These are phyloP conservation scores for Burhinus oedicnemus DNA, from an alignment of 2,113 vertebrate genomes.

Conservation along the genomic window DNA sequence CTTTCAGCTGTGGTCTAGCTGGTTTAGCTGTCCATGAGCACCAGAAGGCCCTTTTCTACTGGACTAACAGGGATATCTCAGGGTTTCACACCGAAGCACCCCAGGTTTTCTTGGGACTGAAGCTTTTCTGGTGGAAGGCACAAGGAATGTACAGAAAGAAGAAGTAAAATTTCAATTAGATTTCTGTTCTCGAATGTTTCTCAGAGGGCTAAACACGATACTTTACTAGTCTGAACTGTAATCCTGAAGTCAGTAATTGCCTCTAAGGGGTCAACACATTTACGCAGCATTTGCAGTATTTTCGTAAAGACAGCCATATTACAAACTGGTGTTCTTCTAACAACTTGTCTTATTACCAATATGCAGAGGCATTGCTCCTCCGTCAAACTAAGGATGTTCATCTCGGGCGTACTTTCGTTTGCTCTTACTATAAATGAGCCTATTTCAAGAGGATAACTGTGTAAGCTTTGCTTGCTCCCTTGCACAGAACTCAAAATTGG, in stretches of 20 bases:
- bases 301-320: not conserved
- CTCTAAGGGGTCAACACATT: not conserved
- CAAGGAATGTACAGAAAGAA: not conserved
- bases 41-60: not conserved
- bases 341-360: not conserved
- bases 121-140: not conserved
- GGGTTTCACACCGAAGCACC: not conserved
- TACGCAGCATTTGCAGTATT: not conserved
- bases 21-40: not conserved
- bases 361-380: not conserved
- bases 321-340: not conserved
- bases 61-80: not conserved
- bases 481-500: not conserved
- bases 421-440: not conserved
- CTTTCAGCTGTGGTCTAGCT: not conserved
- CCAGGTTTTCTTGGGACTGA: not conserved
- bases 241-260: not conserved
- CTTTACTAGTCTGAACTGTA: not conserved
- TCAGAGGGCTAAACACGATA: not conserved
- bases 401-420: not conserved
- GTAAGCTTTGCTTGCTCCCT: not conserved
- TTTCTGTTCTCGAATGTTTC: not conserved
- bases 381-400: not conserved
- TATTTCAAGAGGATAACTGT: not conserved
- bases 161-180: not conserved